Evolutionary conservation across 1,140 invertebrate species (phyloP).

Genomic region (Campoletis sonorensis): DNA sequence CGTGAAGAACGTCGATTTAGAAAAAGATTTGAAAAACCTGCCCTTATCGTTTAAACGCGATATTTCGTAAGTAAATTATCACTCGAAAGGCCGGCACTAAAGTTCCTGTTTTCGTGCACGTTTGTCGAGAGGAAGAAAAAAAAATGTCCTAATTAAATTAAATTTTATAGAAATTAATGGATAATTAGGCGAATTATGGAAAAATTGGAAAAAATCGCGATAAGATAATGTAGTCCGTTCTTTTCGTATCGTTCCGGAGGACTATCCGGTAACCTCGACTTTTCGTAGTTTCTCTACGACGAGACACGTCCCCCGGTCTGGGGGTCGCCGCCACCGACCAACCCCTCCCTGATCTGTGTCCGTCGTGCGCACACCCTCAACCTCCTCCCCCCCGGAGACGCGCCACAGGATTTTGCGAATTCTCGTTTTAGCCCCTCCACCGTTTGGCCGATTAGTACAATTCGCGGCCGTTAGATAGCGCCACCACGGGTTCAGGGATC

Average conservation of each 20-base stretch:
- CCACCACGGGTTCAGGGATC: slow-evolving; percentile 64
- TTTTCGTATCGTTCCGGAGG: slow-evolving; percentile 50
- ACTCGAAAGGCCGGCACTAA: background rate
- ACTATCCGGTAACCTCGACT: slow-evolving; percentile 59
- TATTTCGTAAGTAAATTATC: background rate
- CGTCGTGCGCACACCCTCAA: slow-evolving; percentile 46
- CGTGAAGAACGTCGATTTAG: too few relatives aligned
- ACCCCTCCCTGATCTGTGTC: slow-evolving; percentile 42
- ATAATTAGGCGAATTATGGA: too few relatives aligned
- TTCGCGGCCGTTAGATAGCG: slow-evolving; percentile 68
- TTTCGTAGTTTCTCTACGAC: slow-evolving; percentile 48
- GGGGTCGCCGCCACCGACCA: slow-evolving; percentile 50
- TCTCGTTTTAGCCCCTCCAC: slow-evolving; percentile 58
- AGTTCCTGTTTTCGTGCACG: background rate
- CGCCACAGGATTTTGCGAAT: slow-evolving; percentile 46
- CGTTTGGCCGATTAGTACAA: slow-evolving; percentile 35
- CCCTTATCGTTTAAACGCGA: background rate
- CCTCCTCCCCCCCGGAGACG: slow-evolving; percentile 15
- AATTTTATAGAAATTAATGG: too few relatives aligned
- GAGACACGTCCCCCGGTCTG: slow-evolving; percentile 47
- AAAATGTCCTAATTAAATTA: too few relatives aligned
- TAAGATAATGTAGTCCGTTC: slow-evolving; percentile 27
- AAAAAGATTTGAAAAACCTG: background rate
- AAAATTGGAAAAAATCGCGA: too few relatives aligned
- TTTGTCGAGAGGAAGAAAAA: too few relatives aligned